Base-by-base conservation (phyloP, 1,140 invertebrate species). In the Trachymyrmex cornetzi region DNA sequence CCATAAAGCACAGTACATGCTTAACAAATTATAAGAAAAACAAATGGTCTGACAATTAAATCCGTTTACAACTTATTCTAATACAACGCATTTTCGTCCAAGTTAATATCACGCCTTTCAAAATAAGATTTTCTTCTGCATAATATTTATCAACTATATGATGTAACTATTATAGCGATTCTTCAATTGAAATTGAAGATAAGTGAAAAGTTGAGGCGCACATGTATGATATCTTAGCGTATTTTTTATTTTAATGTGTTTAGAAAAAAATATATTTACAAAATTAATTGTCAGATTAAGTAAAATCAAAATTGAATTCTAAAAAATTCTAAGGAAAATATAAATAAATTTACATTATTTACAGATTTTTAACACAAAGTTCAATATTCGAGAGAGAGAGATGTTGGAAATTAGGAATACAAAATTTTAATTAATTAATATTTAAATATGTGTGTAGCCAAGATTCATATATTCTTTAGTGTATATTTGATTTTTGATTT, bases 271-370 rank as follows among this genome's bases (percentile, higher is more conserved):
- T 16, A 3, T 27, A 5, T 77, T 2, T 44, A n/a, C 27, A 50
- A 48, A 79, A 11, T 53, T 79, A 79, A 79, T 66, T 66, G 44
- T 79, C 27, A 79, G 44, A 79, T 79, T 2, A 44, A 22, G 1
- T 75, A 75, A 75, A 63, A 64, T 16, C 11, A 48, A 66, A 66
- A 64, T 66, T n/a, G 27, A 79, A 66, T 19, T 44, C 9, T 44
- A 44, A 50, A 50, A 66, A 27, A 16, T 19, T 19, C 19, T 64
- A 19, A 30, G 19, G 6, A 48, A 48, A 44, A n/a, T 71, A 71
- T 69, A 38, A 27, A 53, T n/a, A 44, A 12, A 59, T n/a, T n/a
- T 69, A 57, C 11, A 69, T 71, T 69, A 44, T 44, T 69, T 69
- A 69, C 11, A 55, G 12, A 69, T 71, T 69, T n/a, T 55, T 53